phyloP scores from a whole-genome alignment of 1,140 invertebrate genomes.

The Pseudomyrmex cubaensis region DNA sequence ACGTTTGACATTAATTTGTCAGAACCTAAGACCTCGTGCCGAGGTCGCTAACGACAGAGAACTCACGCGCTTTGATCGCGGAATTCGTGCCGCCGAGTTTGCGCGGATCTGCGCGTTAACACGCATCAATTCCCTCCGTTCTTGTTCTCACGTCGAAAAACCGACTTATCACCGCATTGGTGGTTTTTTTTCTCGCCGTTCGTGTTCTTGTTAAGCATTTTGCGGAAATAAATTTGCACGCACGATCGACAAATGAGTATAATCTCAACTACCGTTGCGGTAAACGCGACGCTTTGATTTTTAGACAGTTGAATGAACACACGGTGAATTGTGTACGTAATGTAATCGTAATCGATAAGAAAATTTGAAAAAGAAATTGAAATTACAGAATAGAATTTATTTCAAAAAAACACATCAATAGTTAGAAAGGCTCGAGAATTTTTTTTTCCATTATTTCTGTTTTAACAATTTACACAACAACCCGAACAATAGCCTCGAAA shows the following conservation, averaged over 20 bases:
- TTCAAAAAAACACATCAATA: background rate
- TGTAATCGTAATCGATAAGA: slow-evolving; percentile 15
- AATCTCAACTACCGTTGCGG: background rate
- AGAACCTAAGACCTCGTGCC: background rate
- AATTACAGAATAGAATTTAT: slow-evolving; percentile 18
- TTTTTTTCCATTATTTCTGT: background rate
- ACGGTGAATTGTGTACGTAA: background rate
- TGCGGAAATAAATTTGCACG: slow-evolving; percentile 33
- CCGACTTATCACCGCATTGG: slow-evolving; percentile 21
- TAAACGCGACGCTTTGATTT: slow-evolving; percentile 24
- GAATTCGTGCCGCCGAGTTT: background rate
- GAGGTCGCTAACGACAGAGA: slow-evolving; percentile 27
- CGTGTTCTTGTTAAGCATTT: background rate
- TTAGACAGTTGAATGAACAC: slow-evolving; percentile 33
- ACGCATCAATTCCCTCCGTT: slow-evolving; percentile 31
- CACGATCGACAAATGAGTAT: slow-evolving; percentile 24
- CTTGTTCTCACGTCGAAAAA: slow-evolving; percentile 7
- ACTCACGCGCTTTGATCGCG: slow-evolving; percentile 25
- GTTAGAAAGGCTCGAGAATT: background rate
- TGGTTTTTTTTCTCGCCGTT: slow-evolving; percentile 33
- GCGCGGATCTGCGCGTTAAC: background rate
- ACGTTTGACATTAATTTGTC: slow-evolving; percentile 16
- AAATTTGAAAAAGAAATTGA: slow-evolving; percentile 6
- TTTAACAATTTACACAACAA: slow-evolving; percentile 29
- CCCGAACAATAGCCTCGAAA: background rate